phyloP scores from a whole-genome alignment of 2,888 invertebrate genomes.

The Cerceris rybyensis region DNA sequence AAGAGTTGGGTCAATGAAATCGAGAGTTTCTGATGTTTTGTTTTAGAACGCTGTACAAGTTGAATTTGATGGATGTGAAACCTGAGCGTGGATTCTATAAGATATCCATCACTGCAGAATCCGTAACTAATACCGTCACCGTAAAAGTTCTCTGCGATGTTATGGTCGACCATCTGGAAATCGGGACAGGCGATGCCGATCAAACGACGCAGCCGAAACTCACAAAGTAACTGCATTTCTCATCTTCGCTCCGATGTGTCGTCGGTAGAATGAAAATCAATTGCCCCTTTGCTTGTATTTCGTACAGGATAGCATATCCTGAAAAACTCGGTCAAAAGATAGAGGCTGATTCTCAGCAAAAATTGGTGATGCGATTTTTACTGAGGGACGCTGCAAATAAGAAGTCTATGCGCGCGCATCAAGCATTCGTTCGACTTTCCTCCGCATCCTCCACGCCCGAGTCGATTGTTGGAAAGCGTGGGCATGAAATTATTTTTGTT shows the following conservation, averaged over 20 bases:
- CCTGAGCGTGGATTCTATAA: slow-evolving; percentile 94
- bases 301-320: slow-evolving; percentile 87
- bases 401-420: slow-evolving; percentile 90
- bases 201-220: slow-evolving; percentile 92
- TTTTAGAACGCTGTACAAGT: slow-evolving; percentile 87
- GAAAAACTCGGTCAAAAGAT: slow-evolving; percentile 87
- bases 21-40: slow-evolving; percentile 4
- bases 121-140: slow-evolving; percentile 83
- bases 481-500: slow-evolving; percentile 96
- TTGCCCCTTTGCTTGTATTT: not conserved
- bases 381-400: slow-evolving; percentile 88
- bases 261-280: not conserved
- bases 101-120: slow-evolving; percentile 88
- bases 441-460: slow-evolving; percentile 83
- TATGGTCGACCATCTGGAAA: slow-evolving; percentile 89
- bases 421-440: slow-evolving; percentile 92
- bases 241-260: not conserved
- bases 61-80: slow-evolving; percentile 90
- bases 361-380: slow-evolving; percentile 91
- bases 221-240: slow-evolving; percentile 81
- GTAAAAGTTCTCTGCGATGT: slow-evolving; percentile 90
- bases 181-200: slow-evolving; percentile 95
- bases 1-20: too few species aligned
- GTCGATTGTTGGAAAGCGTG: slow-evolving; percentile 78
- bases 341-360: slow-evolving; percentile 95